Conservation (phyloP, 1,140 invertebrate species). For the Metaphire vulgaris region DNA sequence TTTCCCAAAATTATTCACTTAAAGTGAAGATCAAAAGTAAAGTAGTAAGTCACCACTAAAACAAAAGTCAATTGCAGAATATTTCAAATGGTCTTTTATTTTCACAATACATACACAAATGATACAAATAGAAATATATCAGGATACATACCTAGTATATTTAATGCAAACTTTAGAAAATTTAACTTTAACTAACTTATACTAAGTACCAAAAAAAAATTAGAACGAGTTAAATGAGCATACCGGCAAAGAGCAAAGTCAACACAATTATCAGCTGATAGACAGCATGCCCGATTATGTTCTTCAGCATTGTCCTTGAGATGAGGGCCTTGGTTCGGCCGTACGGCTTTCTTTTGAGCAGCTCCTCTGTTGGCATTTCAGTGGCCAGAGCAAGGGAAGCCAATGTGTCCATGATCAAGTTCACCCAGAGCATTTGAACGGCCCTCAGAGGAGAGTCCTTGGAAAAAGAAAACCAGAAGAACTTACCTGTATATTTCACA, state of each 20-base stretch:
- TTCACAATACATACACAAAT: too few relatives aligned
- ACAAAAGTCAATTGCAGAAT: too few relatives aligned
- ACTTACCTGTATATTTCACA: too few relatives aligned
- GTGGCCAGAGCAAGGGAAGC: constrained; percentile 93
- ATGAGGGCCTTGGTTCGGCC: constrained; percentile 94
- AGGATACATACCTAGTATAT: too few relatives aligned
- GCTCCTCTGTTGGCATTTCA: constrained; percentile 85
- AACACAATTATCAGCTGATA: constrained; percentile 93
- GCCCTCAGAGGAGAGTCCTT: constrained; percentile 63
- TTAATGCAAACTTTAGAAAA: too few relatives aligned
- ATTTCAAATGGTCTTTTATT: too few relatives aligned
- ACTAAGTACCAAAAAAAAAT: background rate
- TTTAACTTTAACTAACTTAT: too few relatives aligned
- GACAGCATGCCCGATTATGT: constrained; percentile 90
- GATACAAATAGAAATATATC: too few relatives aligned
- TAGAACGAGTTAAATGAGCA: background rate
- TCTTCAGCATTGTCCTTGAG: constrained; percentile 97
- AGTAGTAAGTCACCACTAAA: too few relatives aligned
- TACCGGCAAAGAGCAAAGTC: constrained; percentile 48
- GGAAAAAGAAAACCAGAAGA: constrained; percentile 4
- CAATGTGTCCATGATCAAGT: constrained; percentile 97
- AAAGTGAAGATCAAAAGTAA: too few relatives aligned
- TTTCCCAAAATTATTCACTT: too few relatives aligned
- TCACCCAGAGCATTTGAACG: constrained; percentile 99
- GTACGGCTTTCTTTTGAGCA: constrained; percentile 88